Base-by-base conservation (phyloP, 2,888 invertebrate species). In the Branchellion lobata region DNA sequence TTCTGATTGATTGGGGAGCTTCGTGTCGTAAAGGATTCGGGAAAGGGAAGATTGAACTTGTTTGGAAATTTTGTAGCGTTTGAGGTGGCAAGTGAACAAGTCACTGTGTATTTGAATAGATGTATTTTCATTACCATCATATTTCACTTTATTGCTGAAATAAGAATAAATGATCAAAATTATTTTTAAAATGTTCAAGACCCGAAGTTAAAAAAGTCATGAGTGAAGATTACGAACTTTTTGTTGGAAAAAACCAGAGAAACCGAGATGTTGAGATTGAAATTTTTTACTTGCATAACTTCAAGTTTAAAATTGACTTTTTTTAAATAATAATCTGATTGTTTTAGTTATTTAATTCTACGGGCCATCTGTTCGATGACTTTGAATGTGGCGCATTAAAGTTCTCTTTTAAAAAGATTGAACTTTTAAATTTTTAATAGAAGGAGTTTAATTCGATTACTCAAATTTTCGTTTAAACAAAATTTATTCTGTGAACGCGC, bases 1-100 rank as follows among this genome's bases (percentile, higher is more conserved):
- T 14, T 47, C 47, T 14, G 47, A 18, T 57, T 57, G 3, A 24
- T 14, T n/a, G 21, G 8, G 8, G 24, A 5, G 3, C 21, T 57
- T 57, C 3, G 61, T 14, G 61, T 57, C 24, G 5, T 18, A 57
- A 5, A 57, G 24, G 3, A 57, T 18, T 57, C 21, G 5, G 8
- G 21, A 18, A 57, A 57, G 61, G 21, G 61, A 57, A 5, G 14
- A 8, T 57, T 57, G 61, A 57, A 57, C 61, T 57, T 57, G 61
- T 57, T 57, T 57, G 61, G 61, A 57, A n/a, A 57, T 3, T 57
- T 57, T 57, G 24, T n/a, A 57, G 5, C 61, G 21, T 57, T 57
- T 57, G 61, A 57, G 8, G 24, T 57, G 61, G 61, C 24, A 24
- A n/a, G 5, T 24, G 24, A 57, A 57, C 3, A 57, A n/a, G 3